These are phyloP conservation scores for Aplidium turbinatum DNA, from an alignment of 23 tunicate genomes.

Conservation along the genomic window DNA sequence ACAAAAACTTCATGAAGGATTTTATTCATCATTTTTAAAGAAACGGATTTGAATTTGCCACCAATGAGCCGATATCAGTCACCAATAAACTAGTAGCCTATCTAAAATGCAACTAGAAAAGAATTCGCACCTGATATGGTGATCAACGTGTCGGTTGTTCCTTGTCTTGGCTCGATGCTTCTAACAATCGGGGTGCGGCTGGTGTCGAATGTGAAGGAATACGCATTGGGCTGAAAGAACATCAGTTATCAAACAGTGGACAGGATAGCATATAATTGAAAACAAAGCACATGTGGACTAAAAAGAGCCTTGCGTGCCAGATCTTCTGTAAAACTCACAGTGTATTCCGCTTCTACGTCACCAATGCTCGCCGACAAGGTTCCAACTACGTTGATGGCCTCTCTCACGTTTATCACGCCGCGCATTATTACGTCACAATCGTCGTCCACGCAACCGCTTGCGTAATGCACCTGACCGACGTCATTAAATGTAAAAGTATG, in stretches of 20 bases:
- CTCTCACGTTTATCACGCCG: constrained; percentile 42
- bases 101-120: too few relatives aligned
- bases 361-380: not conserved
- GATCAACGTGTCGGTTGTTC: constrained; percentile 14
- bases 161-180: constrained; percentile 6
- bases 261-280: too few relatives aligned
- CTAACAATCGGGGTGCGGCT: constrained; percentile 18
- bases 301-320: too few relatives aligned
- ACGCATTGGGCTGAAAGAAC: too few relatives aligned
- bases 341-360: constrained; percentile 2
- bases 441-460: constrained; percentile 47
- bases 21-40: too few relatives aligned
- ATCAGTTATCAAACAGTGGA: too few relatives aligned
- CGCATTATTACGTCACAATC: constrained; percentile 55
- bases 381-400: not conserved
- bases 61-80: too few relatives aligned
- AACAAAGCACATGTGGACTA: too few relatives aligned
- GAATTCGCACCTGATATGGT: constrained; percentile 14
- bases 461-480: constrained; percentile 38
- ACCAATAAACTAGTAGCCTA: too few relatives aligned
- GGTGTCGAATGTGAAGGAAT: not conserved
- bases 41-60: too few relatives aligned
- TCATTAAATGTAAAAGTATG: constrained; percentile 35
- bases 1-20: too few relatives aligned
- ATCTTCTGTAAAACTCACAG: too few relatives aligned